Evolutionary conservation across 1,140 invertebrate species (phyloP), one percentile per base, ranked within the genome.

Genomic region (Hestina assimilis): DNA sequence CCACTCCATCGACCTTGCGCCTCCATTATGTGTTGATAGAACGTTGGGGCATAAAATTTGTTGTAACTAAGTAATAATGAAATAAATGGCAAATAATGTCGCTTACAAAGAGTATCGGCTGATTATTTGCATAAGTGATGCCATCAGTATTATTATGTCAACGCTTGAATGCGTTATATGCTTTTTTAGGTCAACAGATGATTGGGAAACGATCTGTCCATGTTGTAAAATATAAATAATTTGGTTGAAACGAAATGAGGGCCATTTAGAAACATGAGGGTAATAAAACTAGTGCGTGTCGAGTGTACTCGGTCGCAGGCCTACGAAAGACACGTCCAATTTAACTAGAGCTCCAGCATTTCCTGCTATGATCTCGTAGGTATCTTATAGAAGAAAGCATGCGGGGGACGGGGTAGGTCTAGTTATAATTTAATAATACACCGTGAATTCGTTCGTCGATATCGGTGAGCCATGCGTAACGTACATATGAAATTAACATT

Each of bases 241-340:
- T 86, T 86, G 77, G 78, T 83, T 77, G 74, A 72, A 81, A 76
- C 78, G 72, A 83, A 88, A 88, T 88, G 83, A 88, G 85, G 85
- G 80, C 78, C 76, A 88, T 88, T 88, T 88, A 79, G 77, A 88
- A 88, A 87, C 85, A 88, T 88, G 85, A 87, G 85, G 85, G 85
- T 80, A 87, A 88, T 88, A 88, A 88, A 88, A 88, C 75, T 85
- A 84, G 85, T 87, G 82, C 83, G 85, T 85, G 83, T 82, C 73
- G 69, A 79, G 72, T 78, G 75, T 83, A 85, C 67, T 78, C 79
- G 79, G 82, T 82, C 83, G 76, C 71, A 71, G 69, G 72, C 57
- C 48, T 63, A 59, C 48, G 35, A 52, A 59, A 59, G 55, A 54
- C 50, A 45, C 55, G 63, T 60, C 64, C 68, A 70, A 43, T 42